Conservation (phyloP, 2,113 vertebrate species). For the Pedetes capensis region DNA sequence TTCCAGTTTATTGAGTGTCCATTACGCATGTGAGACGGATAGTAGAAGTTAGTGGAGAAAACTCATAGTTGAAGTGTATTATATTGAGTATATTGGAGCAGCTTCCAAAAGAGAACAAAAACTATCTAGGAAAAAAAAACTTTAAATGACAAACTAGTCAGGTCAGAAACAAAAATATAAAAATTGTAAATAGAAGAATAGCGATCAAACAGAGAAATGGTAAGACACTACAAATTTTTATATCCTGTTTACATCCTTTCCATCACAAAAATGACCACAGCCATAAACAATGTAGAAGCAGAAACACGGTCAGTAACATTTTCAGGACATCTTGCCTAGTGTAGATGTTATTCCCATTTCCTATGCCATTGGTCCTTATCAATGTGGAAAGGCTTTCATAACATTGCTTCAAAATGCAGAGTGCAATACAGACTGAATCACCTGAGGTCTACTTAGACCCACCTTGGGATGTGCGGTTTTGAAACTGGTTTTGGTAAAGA, state of each 20-base stretch:
- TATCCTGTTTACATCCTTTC: not conserved
- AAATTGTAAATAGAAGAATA: not conserved
- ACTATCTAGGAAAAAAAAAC: not conserved
- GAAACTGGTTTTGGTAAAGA: not conserved
- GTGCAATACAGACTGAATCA: not conserved
- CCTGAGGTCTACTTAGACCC: not conserved
- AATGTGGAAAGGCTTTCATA: not conserved
- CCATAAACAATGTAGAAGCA: not conserved
- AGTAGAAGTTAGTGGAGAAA: not conserved
- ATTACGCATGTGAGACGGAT: not conserved
- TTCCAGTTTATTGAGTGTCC: not conserved
- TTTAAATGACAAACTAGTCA: not conserved
- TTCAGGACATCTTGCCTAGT: not conserved
- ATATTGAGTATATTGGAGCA: not conserved
- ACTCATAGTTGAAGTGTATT: not conserved
- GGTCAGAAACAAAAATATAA: not conserved
- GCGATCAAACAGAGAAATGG: not conserved
- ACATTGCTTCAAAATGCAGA: not conserved
- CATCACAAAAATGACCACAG: not conserved
- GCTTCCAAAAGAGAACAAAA: not conserved
- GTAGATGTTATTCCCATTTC: not conserved
- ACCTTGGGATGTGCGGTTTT: not conserved
- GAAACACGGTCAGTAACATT: not conserved
- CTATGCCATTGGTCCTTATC: accelerated
- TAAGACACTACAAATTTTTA: not conserved